Conservation (phyloP, 2,113 vertebrate species). For the Mobula birostris region DNA sequence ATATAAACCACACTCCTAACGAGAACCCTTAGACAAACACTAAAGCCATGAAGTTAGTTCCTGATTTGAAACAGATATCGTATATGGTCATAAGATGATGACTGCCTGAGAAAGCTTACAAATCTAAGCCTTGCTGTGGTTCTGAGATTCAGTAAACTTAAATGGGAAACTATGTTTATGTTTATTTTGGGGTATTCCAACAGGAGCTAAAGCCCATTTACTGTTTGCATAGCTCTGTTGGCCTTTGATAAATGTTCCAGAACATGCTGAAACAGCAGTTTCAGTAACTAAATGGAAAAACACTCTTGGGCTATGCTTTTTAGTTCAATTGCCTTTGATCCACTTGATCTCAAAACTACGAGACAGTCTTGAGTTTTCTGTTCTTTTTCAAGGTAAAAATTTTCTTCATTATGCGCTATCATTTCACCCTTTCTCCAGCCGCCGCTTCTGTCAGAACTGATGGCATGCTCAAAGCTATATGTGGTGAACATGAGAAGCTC, state of each 20-base stretch:
- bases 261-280: background rate
- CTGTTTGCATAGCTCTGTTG: background rate
- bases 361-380: background rate
- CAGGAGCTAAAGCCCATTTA: background rate
- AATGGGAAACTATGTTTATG: background rate
- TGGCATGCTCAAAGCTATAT: background rate
- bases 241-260: background rate
- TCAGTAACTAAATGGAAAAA: background rate
- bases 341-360: background rate
- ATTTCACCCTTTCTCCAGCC: background rate
- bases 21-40: background rate
- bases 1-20: background rate
- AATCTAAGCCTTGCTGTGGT: background rate
- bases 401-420: background rate
- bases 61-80: constrained; percentile 20
- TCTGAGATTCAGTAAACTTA: background rate
- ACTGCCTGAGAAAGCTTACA: background rate
- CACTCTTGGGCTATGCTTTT: background rate
- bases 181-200: background rate
- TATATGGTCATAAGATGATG: background rate
- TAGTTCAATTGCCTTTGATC: background rate
- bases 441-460: background rate
- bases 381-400: background rate
- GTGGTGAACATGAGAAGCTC: background rate
- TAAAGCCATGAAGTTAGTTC: background rate